phyloP scores from a whole-genome alignment of 2,113 vertebrate genomes.

The Stegostoma tigrinum region DNA sequence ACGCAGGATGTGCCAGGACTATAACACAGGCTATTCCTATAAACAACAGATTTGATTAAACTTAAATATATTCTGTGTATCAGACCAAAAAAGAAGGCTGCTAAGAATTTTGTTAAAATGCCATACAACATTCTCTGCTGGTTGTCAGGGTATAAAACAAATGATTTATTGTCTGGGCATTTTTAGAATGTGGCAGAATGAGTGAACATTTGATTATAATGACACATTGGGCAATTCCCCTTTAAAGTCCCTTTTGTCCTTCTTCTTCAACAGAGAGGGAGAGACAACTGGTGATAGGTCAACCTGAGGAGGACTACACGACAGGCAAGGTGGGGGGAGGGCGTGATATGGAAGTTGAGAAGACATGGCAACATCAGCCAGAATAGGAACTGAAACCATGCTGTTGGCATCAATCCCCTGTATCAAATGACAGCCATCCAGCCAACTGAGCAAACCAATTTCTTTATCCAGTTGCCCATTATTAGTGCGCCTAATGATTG shows the following conservation, averaged over 20 bases:
- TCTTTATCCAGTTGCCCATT: not conserved
- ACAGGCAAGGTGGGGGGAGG: too few relatives aligned
- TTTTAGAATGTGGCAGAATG: not conserved
- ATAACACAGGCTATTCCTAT: not conserved
- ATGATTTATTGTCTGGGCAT: not conserved
- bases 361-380: too few relatives aligned
- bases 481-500: not conserved
- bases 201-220: not conserved
- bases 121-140: not conserved
- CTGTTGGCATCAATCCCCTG: too few relatives aligned
- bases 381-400: too few relatives aligned
- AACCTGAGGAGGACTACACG: too few relatives aligned
- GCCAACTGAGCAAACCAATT: too few relatives aligned
- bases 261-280: too few relatives aligned
- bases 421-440: too few relatives aligned
- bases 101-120: not conserved
- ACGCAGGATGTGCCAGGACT: not conserved
- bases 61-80: not conserved
- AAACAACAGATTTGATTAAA: not conserved
- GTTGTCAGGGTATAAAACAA: not conserved
- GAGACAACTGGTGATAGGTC: too few relatives aligned
- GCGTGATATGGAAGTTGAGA: too few relatives aligned
- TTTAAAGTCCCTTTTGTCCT: too few relatives aligned
- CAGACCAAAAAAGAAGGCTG: not conserved
- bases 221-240: not conserved